phyloP scores from a whole-genome alignment of 2,888 invertebrate genomes.

The Cheilosia impressa region DNA sequence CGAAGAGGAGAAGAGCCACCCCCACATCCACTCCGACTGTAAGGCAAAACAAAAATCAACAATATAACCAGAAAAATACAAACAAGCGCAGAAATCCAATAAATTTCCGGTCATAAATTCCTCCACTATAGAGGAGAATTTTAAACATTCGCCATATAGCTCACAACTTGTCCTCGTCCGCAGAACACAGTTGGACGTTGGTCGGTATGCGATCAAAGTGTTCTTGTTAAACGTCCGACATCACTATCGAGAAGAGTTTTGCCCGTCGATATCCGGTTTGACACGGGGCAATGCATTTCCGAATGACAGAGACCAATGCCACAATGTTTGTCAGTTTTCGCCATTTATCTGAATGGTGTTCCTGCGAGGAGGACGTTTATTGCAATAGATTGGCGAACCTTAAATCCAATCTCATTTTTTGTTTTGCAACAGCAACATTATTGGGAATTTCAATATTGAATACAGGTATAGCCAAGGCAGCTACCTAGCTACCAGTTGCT shows the following conservation, averaged over 20 bases:
- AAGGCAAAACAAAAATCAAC: constrained; percentile 8
- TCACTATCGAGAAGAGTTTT: constrained; percentile 33
- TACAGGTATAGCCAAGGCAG: too few relatives aligned
- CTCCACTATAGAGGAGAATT: constrained; percentile 51
- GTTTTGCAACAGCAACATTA: background rate
- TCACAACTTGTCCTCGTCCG: constrained; percentile 12
- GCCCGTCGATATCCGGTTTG: constrained; percentile 56
- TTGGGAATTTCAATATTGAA: constrained; percentile 20
- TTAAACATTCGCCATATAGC: constrained; percentile 55
- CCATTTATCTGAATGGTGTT: constrained; percentile 30
- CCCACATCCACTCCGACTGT: background rate
- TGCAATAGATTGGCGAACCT: constrained; percentile 14
- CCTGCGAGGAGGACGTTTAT: background rate
- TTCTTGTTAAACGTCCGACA: constrained; percentile 48
- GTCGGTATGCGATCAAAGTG: constrained; percentile 14
- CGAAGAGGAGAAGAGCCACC: constrained; percentile 1
- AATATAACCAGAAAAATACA: constrained; percentile 8
- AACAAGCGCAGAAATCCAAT: constrained; percentile 50
- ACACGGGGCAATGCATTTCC: constrained; percentile 56
- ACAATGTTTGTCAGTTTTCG: constrained; percentile 31
- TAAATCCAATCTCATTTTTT: background rate
- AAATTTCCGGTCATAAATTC: constrained; percentile 73
- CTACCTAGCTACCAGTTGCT: constrained; percentile 14
- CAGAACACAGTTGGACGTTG: background rate
- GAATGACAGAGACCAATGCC: constrained; percentile 29